Percentiles rank a stretch among this genome's conserved stretches.
Evolutionary conservation across 2,797 vertebrate species (phyloP).

Genomic region (Hyperoplus immaculatus): DNA sequence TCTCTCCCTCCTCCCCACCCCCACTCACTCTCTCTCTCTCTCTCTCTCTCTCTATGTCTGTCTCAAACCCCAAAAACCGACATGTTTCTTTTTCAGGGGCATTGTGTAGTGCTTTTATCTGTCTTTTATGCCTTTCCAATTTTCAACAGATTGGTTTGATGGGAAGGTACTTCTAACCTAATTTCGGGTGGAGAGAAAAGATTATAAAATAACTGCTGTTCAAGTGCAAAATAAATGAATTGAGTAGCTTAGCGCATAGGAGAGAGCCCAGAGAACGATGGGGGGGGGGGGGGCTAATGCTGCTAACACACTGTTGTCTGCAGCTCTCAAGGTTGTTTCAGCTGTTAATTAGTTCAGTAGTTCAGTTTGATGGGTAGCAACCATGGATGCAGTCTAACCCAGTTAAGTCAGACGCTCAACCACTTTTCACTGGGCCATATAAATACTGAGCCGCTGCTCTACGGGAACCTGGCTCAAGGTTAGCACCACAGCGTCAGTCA

Average conservation of each 20-base stretch:
- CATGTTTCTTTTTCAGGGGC: constrained; percentile 47
- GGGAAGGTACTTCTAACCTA: constrained; percentile 65
- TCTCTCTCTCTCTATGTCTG: not conserved
- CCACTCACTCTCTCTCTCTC: not conserved
- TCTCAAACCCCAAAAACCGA: constrained; percentile 39
- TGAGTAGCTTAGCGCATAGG: constrained; percentile 35
- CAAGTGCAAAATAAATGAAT: constrained; percentile 68
- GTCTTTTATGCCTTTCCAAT: constrained; percentile 65
- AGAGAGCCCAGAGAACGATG: constrained; percentile 29
- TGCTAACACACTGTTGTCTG: constrained; percentile 60
- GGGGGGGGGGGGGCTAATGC: constrained; percentile 24
- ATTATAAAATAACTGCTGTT: constrained; percentile 65
- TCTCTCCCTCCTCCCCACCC: not conserved
- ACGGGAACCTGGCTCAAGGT: constrained; percentile 76
- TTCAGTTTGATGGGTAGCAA: constrained; percentile 73
- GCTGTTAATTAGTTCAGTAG: constrained; percentile 78
- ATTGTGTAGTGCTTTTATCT: constrained; percentile 61
- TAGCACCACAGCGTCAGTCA: constrained; percentile 59
- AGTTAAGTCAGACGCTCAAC: constrained; percentile 73
- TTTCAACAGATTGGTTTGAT: constrained; percentile 63
- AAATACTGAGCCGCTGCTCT: constrained; percentile 61
- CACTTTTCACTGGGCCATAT: constrained; percentile 67
- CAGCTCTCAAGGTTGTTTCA: constrained; percentile 78
- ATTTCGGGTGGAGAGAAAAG: constrained; percentile 60
- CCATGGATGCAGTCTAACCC: constrained; percentile 73